Evolutionary conservation across 2,888 invertebrate genomes (phyloP), one percentile per base, ranked within the genome.

Genomic region (Trissolcus brochymenae): DNA sequence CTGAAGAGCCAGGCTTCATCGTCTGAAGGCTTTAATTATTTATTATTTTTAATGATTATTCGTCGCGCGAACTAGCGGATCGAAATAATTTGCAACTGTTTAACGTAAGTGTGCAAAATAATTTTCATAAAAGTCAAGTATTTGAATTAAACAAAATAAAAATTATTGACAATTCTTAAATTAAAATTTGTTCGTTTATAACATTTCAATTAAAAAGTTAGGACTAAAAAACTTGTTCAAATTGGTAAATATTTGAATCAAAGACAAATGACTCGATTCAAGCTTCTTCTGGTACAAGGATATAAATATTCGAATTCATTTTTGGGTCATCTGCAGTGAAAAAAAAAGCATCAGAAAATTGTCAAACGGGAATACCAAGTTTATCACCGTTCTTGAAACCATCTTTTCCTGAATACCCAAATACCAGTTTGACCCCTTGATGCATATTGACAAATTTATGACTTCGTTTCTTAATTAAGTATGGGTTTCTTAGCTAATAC

Each of bases 11-110:
- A 35, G 55, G 70, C 70, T 43, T 71, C 62, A 50, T 16, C 64
- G 7, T 29, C 41, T 49, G 50, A 17, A 65, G 65, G 46, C 65
- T 50, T 72, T 72, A 72, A 72, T 72, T 60, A 72, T 71, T 72
- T 17, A 72, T 72, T 60, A 72, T 71, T 72, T 17, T 43, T 35
- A 50, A 56, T n/a, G 60, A 65, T 60, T 19, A 60, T 60, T 72
- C 72, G 60, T 65, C 57, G 51, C 46, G 56, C n/a, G 25, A 49
- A 53, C 51, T 65, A 72, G 72, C 72, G 65, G 72, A 68, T 41
- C 55, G 59, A 70, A 59, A 65, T 65, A 29, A 72, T 72, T 72
- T 16, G 56, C 57, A 55, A 71, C 61, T 49, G 55, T 50, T 70
- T 61, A 29, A 25, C 29, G 56, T n/a, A 13, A 25, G 16, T 60